A percentile compares a stretch with the other conserved stretches of the same genome.
These are phyloP conservation scores for Margaritifera margaritifera DNA, from an alignment of 2,888 invertebrate species.

Conservation along the genomic window DNA sequence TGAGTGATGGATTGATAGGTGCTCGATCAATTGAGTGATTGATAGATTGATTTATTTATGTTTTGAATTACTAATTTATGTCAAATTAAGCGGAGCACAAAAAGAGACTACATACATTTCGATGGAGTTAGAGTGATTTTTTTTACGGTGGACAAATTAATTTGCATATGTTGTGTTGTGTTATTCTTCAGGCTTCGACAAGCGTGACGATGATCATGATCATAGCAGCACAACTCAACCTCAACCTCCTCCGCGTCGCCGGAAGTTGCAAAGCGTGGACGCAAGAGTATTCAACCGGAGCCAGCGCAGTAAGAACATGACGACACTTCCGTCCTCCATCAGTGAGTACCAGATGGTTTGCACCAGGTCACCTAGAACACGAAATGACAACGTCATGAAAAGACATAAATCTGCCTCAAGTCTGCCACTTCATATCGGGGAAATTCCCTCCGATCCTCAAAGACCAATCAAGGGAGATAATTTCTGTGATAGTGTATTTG, in stretches of 20 bases:
- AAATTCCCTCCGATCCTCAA: background rate
- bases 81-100: too few species aligned
- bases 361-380: conserved; percentile 16
- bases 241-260: conserved; percentile 6
- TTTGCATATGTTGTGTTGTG: too few species aligned
- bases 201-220: too few species aligned
- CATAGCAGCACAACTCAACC: background rate
- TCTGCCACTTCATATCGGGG: background rate
- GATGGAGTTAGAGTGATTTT: too few species aligned
- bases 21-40: too few species aligned
- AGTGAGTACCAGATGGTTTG: conserved; percentile 9
- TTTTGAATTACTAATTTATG: too few species aligned
- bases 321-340: background rate
- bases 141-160: too few species aligned
- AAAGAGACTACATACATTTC: too few species aligned
- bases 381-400: conserved; percentile 25
- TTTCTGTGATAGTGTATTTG: background rate
- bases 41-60: too few species aligned
- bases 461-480: background rate
- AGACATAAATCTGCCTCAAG: conserved; percentile 11
- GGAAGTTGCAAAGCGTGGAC: background rate
- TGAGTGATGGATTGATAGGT: too few species aligned
- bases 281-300: background rate
- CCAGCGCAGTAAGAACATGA: background rate
- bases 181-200: too few species aligned